Evolutionary conservation across 2,888 invertebrate species (phyloP).

Genomic region (Drosophila borborema): DNA sequence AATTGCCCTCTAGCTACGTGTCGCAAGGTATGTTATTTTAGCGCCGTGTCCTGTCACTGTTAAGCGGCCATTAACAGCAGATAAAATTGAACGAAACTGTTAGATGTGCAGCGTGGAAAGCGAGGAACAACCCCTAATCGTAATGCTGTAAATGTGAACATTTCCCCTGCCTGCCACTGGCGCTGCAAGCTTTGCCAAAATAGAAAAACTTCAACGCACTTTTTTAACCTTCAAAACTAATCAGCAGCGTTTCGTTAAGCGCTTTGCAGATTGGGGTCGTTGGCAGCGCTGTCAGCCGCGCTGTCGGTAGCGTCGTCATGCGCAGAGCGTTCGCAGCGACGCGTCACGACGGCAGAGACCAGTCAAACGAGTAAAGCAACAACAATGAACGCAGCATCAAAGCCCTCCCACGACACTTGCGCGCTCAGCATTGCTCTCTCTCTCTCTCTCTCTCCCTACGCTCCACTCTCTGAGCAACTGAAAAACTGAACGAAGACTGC

Average conservation of each 20-base stretch:
- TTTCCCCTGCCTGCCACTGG: slow-evolving; percentile 52
- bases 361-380: slow-evolving; percentile 58
- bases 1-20: slow-evolving; percentile 33
- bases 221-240: slow-evolving; percentile 81
- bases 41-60: slow-evolving; percentile 26
- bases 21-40: slow-evolving; percentile 50
- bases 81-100: slow-evolving; percentile 72
- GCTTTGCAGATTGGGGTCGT: slow-evolving; percentile 35
- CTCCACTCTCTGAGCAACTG: slow-evolving; percentile 13
- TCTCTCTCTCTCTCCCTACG: slow-evolving; percentile 8
- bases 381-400: slow-evolving; percentile 59
- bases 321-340: slow-evolving; percentile 49
- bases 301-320: slow-evolving; percentile 49
- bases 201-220: slow-evolving; percentile 65
- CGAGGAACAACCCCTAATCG: slow-evolving; percentile 22
- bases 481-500: slow-evolving; percentile 47
- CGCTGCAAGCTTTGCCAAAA: slow-evolving; percentile 39
- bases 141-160: slow-evolving; percentile 13
- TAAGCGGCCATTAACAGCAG: slow-evolving; percentile 36
- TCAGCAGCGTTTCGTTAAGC: slow-evolving; percentile 47
- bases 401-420: slow-evolving; percentile 70
- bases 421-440: slow-evolving; percentile 50
- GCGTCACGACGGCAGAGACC: slow-evolving; percentile 24
- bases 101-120: slow-evolving; percentile 27
- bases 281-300: slow-evolving; percentile 56